Evolutionary conservation across 2,888 invertebrate species (phyloP).

Genomic region (Eutolmus rufibarbis): DNA sequence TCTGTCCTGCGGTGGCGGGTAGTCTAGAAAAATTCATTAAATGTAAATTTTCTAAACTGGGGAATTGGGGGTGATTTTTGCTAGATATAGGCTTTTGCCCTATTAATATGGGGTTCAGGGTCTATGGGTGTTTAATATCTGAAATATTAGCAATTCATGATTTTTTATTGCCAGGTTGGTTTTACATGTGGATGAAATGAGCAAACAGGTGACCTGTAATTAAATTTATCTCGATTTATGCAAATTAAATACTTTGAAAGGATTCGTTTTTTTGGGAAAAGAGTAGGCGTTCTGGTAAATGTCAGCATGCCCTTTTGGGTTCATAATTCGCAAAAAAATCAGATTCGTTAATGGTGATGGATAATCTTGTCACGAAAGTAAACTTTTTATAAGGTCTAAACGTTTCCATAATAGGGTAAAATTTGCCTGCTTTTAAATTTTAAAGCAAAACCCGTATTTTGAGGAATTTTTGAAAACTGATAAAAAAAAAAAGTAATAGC

Average conservation of each 20-base stretch:
- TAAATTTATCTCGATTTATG: not conserved
- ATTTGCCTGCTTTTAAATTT: not conserved
- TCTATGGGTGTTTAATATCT: not conserved
- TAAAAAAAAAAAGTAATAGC: too few relatives aligned
- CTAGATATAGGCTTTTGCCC: not conserved
- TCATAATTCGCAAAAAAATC: not conserved
- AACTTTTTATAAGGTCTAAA: not conserved
- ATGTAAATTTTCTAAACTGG: not conserved
- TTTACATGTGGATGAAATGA: not conserved
- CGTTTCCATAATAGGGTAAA: not conserved
- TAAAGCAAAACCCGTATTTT: not conserved
- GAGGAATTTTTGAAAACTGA: too few relatives aligned
- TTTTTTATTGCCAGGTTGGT: not conserved
- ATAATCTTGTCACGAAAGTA: not conserved
- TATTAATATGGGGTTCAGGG: not conserved
- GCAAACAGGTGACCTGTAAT: not conserved
- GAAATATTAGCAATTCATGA: not conserved
- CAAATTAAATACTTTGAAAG: not conserved
- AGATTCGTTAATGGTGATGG: not conserved
- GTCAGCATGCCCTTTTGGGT: not conserved
- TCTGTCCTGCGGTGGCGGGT: not conserved
- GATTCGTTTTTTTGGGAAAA: not conserved
- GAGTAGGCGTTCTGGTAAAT: not conserved
- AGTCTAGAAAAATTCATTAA: slow-evolving; percentile 19
- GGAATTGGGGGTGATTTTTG: not conserved